Base-by-base conservation (phyloP, 2,797 vertebrate species). In the Chelmon rostratus region DNA sequence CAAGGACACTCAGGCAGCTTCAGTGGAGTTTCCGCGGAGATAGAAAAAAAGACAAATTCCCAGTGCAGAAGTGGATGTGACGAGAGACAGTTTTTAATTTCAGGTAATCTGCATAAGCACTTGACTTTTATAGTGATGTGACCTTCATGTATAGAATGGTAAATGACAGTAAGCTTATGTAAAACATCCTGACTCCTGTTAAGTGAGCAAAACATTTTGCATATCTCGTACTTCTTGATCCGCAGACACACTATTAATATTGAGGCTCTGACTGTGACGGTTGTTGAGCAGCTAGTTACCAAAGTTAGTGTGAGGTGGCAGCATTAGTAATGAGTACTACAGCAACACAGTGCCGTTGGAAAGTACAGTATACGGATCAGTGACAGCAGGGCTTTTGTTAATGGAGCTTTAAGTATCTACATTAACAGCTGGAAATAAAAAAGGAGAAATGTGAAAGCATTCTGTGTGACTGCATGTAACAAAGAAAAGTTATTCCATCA, bases 1-100 rank as follows among this genome's bases (percentile, higher is more conserved):
- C 38, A 81, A 74, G 62, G 49, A 70, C 23, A 31, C 18, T 56
- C 19, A 10, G 19, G 25, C 11, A 50, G 18, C 50, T 73, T 28
- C 9, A 8, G 3, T 37, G 58, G 42, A 21, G 18, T 73, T 72
- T 40, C 28, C 31, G 38, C 12, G 13, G 15, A 7, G 23, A 67
- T 52, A 58, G 25, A 16, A 47, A 59, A 56, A 15, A 15, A 7
- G 13, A 59, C 25, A 9, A 33, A 56, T 50, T 69, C 15, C 2
- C 33, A 12, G 33, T 6, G 46, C 18, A 31, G 31, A 75, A 15
- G 1, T 50, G 25, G 5, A 49, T 61, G 8, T 49, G 49, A 69
- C 0, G 0, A 63, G 16, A 57, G 33, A 61, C 5, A 0, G 0
- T 19, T 63, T 50, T 59, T 28, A 10, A 40, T 54, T 56, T 50